Percentiles rank a stretch among this genome's conserved stretches.
phyloP scores from a whole-genome alignment of 2,888 invertebrate species.

The Nipponacmea schrenckii region DNA sequence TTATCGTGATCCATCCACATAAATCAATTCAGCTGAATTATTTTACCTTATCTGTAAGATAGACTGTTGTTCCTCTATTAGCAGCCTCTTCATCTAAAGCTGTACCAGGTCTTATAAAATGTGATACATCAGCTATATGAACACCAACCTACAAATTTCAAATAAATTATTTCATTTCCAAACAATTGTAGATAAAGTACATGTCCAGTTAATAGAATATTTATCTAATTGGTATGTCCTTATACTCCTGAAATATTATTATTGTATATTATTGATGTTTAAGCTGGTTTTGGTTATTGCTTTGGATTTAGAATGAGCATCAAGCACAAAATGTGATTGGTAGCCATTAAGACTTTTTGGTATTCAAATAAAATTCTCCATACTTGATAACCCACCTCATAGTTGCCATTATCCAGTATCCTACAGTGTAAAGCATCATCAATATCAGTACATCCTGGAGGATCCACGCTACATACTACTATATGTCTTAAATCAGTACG shows the following conservation, averaged over 20 bases:
- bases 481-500: slow-evolving; percentile 87
- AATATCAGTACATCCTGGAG: slow-evolving; percentile 98
- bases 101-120: slow-evolving; percentile 93
- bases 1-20: background rate
- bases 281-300: too few species aligned
- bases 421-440: slow-evolving; percentile 97
- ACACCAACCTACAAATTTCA: slow-evolving; percentile 80
- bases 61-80: slow-evolving; percentile 94
- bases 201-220: background rate
- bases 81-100: slow-evolving; percentile 94
- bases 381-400: slow-evolving; percentile 77
- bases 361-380: too few species aligned
- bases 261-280: too few species aligned
- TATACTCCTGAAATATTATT: too few species aligned
- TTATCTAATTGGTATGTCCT: too few species aligned
- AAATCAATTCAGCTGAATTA: background rate
- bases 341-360: too few species aligned
- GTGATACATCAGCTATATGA: slow-evolving; percentile 98
- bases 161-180: slow-evolving; percentile 14
- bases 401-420: slow-evolving; percentile 77
- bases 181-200: background rate
- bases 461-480: slow-evolving; percentile 94
- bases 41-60: slow-evolving; percentile 83
- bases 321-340: too few species aligned
- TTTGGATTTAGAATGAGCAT: too few species aligned